phyloP scores from a whole-genome alignment of 1,140 invertebrate species.

The Atopsyche davidsoni region DNA sequence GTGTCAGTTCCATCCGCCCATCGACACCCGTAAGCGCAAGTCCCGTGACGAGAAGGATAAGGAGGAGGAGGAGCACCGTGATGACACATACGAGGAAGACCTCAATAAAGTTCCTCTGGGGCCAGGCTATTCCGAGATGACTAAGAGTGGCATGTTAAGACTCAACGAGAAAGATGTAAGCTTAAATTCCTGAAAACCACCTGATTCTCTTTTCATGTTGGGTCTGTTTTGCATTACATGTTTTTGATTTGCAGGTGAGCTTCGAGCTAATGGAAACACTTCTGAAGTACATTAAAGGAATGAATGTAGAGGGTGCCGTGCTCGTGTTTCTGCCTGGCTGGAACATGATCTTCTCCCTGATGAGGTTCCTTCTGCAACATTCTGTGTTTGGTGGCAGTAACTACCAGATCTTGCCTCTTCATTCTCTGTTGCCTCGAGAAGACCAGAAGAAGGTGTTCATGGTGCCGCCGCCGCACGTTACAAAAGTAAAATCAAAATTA shows the following conservation, averaged over 20 bases:
- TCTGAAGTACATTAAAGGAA: conserved; percentile 66
- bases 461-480: conserved; percentile 62
- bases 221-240: background rate
- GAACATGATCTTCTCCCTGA: conserved; percentile 89
- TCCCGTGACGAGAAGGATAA: conserved; percentile 58
- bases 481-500: conserved; percentile 63
- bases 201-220: too few species aligned
- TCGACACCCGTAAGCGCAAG: conserved; percentile 63
- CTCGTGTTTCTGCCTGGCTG: conserved; percentile 91
- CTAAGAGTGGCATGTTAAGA: conserved; percentile 63
- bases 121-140: conserved; percentile 54
- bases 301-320: conserved; percentile 75
- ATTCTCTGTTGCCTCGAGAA: conserved; percentile 85
- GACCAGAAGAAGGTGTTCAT: conserved; percentile 86
- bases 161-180: conserved; percentile 72
- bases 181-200: conserved; percentile 18
- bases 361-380: conserved; percentile 76
- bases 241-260: conserved; percentile 57
- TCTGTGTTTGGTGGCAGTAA: conserved; percentile 63
- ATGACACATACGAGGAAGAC: conserved; percentile 70
- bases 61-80: conserved; percentile 47
- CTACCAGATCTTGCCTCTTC: conserved; percentile 75
- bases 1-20: conserved; percentile 67
- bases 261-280: conserved; percentile 88
- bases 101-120: conserved; percentile 59